phyloP scores from a whole-genome alignment of 2,888 invertebrate genomes.

The Apodemia duryi region DNA sequence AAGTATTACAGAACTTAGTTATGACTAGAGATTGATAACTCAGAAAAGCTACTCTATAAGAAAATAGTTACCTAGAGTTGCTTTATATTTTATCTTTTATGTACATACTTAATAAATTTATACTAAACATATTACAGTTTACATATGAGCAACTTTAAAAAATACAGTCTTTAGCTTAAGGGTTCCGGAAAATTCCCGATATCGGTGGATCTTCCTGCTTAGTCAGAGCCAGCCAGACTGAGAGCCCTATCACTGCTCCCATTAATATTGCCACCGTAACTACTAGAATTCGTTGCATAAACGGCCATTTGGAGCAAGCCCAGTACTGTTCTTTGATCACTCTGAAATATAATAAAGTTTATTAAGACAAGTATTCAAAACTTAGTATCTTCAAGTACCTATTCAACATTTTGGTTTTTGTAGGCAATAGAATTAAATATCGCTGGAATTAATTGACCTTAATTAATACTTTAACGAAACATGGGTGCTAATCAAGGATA shows the following conservation, averaged over 20 bases:
- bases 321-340: conserved; percentile 70
- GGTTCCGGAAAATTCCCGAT: conserved; percentile 16
- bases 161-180: conserved; percentile 3
- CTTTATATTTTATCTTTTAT: neutral
- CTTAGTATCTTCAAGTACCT: no score
- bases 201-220: conserved; percentile 15
- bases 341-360: conserved; percentile 40
- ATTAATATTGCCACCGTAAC: conserved; percentile 53
- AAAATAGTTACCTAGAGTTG: neutral
- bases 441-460: no score
- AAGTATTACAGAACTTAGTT: neutral
- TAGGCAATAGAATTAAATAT: no score
- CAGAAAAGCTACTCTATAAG: neutral
- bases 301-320: conserved; percentile 64
- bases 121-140: neutral
- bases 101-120: neutral
- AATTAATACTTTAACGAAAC: no score
- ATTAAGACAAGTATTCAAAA: no score
- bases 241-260: conserved; percentile 57
- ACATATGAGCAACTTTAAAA: neutral
- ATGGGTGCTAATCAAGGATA: no score
- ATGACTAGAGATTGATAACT: neutral
- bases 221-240: conserved; percentile 40
- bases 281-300: conserved; percentile 51
- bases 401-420: no score